A percentile compares a stretch with the other conserved stretches of the same genome.
phyloP scores from a whole-genome alignment of 30 jellyfish, hydroid and myxozoan species.

The Turritopsis rubra region DNA sequence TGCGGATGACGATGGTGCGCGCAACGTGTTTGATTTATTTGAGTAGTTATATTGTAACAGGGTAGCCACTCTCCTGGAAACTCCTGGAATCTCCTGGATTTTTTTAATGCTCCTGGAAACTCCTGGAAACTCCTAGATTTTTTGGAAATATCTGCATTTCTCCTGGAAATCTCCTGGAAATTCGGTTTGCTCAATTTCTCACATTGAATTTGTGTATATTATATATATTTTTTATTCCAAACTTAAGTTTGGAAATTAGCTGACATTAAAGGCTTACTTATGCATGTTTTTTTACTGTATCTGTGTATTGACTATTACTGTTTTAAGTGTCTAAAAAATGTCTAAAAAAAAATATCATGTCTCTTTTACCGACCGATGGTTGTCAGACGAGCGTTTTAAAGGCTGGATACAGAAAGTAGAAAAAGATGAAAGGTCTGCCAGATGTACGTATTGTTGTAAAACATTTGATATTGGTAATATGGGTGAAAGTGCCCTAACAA shows the following conservation, averaged over 20 bases:
- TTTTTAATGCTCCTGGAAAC: not conserved
- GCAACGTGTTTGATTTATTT: too few relatives aligned
- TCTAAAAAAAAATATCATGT: not conserved
- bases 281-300: not conserved
- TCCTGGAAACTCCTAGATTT: not conserved
- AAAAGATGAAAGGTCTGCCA: not conserved
- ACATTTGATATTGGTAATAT: not conserved
- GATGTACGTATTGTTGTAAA: slow-evolving; percentile 1
- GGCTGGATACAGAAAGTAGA: not conserved
- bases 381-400: not conserved
- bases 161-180: not conserved
- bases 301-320: not conserved
- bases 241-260: not conserved
- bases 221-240: not conserved
- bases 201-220: not conserved
- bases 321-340: not conserved
- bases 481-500: slow-evolving; percentile 13
- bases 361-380: not conserved
- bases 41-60: too few relatives aligned
- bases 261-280: not conserved
- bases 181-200: not conserved
- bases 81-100: not conserved
- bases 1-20: too few relatives aligned
- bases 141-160: not conserved
- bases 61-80: not conserved